A percentile compares a stretch with the other conserved stretches of the same genome.
phyloP scores from a whole-genome alignment of 2,888 invertebrate species.

The Theodoxus fluviatilis region DNA sequence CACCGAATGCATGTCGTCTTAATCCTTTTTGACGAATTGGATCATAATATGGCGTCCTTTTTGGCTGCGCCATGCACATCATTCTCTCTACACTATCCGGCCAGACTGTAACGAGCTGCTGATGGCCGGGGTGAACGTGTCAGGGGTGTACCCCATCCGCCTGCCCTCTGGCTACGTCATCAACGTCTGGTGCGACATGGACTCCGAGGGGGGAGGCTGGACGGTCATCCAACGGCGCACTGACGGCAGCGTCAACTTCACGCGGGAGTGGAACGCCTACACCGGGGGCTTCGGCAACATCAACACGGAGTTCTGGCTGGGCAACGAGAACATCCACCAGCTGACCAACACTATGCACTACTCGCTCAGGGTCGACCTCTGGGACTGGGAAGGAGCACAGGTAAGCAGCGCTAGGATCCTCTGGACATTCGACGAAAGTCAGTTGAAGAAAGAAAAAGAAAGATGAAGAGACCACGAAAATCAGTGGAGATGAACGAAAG shows the following conservation, averaged over 20 bases:
- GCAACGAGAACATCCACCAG: conserved; percentile 81
- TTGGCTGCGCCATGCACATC: not conserved
- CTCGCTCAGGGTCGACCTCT: conserved; percentile 79
- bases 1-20: not conserved
- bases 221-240: conserved; percentile 82
- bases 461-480: too few species aligned
- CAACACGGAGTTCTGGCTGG: conserved; percentile 84
- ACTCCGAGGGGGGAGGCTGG: conserved; percentile 70
- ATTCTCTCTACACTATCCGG: conserved; percentile 35
- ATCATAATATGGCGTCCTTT: too few species aligned
- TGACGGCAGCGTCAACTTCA: conserved; percentile 82
- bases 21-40: too few species aligned
- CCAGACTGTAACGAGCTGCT: conserved; percentile 70
- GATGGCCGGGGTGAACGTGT: conserved; percentile 71
- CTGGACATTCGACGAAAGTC: too few species aligned
- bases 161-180: conserved; percentile 71
- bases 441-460: too few species aligned
- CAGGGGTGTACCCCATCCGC: conserved; percentile 79
- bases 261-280: conserved; percentile 84
- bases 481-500: too few species aligned
- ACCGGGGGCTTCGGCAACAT: conserved; percentile 80
- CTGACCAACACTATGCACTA: conserved; percentile 70
- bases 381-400: conserved; percentile 85
- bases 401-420: too few species aligned
- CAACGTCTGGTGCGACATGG: conserved; percentile 76